Evolutionary conservation across 2,888 invertebrate species (phyloP), one percentile per base, ranked within the genome.

Genomic region (Nephrotoma guestfalica): DNA sequence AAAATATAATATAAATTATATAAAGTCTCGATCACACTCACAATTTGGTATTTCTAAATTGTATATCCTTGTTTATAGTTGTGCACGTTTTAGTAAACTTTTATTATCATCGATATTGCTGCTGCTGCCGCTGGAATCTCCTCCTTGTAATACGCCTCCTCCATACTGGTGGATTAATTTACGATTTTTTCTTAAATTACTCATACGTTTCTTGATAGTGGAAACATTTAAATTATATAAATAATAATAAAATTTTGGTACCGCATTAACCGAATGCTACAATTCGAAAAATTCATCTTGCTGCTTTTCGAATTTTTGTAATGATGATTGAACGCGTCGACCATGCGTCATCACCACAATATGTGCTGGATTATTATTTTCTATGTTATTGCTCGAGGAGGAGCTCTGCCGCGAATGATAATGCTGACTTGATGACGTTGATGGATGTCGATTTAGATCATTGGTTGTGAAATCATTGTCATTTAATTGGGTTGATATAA

Each of bases 271-370:
- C 88, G 88, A 89, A 89, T 94, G 95, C 95, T 97, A 97, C 95
- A 97, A 96, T 92, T 97, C 96, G 91, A 97, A 97, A 90, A 97
- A 94, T 91, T 97, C 97, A 89, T 97, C 97, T 90, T 97, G 97
- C 90, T 96, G 94, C 89, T 95, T 94, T 92, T 97, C 96, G 88
- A 97, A 93, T 89, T 96, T 94, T 90, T 95, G 95, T 88, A 97
- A 91, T 5, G 97, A 97, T 88, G 94, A 95, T 90, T 95, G 95
- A 41, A 97, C 95, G 89, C 95, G 94, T 88, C 95, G 94, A 51
- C 96, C 96, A 91, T 96, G 96, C 57, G 96, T 96, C 89, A 96
- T 94, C 47, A 96, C 94, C 85, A 91, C 88, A 43, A 91, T 89
- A 87, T 91, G 90, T 15, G 41, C 18, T 51, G 4, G 6, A 57